A percentile compares a stretch with the other conserved stretches of the same genome.
These are phyloP conservation scores for Rhynchotus rufescens DNA, from an alignment of 2,797 vertebrate species.

Conservation along the genomic window DNA sequence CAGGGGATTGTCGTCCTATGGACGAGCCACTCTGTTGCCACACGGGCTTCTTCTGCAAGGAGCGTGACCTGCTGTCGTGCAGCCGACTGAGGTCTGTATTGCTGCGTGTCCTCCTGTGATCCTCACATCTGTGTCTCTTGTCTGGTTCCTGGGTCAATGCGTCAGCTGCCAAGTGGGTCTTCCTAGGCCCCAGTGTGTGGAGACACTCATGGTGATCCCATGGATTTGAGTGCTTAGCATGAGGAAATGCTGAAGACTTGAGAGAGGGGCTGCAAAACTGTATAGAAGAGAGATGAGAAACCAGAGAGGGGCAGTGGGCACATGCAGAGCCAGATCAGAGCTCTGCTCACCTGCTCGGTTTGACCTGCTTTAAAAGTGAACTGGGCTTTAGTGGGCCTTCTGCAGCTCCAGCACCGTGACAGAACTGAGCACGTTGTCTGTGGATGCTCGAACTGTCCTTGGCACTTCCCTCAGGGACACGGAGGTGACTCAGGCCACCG, in stretches of 20 bases:
- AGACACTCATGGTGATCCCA: background rate
- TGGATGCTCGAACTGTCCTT: background rate
- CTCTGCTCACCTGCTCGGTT: background rate
- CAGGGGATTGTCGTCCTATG: fast-evolving
- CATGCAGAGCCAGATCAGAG: fast-evolving
- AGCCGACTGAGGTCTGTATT: background rate
- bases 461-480: background rate
- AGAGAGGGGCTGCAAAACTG: fast-evolving
- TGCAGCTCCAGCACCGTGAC: too few species aligned
- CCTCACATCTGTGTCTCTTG: background rate
- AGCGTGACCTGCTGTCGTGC: background rate
- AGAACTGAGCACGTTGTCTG: too few species aligned
- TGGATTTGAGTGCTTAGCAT: fast-evolving
- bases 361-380: background rate
- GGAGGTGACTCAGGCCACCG: background rate
- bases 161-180: background rate
- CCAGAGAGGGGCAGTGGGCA: fast-evolving
- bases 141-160: fast-evolving
- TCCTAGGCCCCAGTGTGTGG: background rate
- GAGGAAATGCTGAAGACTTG: background rate
- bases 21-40: background rate
- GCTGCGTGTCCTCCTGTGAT: background rate
- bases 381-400: too few species aligned
- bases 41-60: background rate
- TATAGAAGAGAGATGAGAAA: background rate